Base-by-base conservation (phyloP, 2,797 vertebrate species). In the Sebastes minor region DNA sequence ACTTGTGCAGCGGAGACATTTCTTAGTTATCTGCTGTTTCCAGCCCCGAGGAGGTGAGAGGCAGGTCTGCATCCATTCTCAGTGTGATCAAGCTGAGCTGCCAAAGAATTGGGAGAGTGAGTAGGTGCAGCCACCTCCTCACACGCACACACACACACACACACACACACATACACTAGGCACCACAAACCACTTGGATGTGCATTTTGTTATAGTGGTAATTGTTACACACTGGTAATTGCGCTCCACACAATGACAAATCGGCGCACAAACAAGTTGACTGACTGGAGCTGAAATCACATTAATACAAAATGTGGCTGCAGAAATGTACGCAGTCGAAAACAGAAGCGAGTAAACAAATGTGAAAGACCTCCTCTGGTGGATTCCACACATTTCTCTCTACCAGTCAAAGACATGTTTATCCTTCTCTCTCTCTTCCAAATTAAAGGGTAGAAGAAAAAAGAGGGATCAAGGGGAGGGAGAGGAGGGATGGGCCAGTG, bases 361-460 rank as follows among this genome's bases (percentile, higher is more conserved):
- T 77, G 87, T 5, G 8, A 62, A 57, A 57, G 71, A 71, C 23
- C 74, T 72, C 84, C 42, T 68, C 30, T 38, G 56, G 74, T 79
- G 87, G 83, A 96, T 96, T 95, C 95, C 90, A 60, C 73, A 90
- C 88, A 95, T 95, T 93, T 90, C 84, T 90, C 27, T 82, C 46
- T 23, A 78, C 71, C 78, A 74, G 85, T 92, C 89, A 93, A 94
- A 90, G 92, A 93, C 92, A 89, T 92, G 93, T 93, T 95, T 93
- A 87, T 91, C 81, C 86, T 78, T 81, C 82, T 87, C 83, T 74
- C 70, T 53, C 71, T 53, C 79, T 80, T 63, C 67, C 80, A 95
- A 96, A 96, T 95, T 92, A 95, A 92, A 95, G 91, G 89, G 87
- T 75, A 63, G 80, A 74, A 79, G 65, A 83, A 80, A 33, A 75